Evolutionary conservation across 2,888 invertebrate genomes (phyloP).

Genomic region (Tethea ocularis): DNA sequence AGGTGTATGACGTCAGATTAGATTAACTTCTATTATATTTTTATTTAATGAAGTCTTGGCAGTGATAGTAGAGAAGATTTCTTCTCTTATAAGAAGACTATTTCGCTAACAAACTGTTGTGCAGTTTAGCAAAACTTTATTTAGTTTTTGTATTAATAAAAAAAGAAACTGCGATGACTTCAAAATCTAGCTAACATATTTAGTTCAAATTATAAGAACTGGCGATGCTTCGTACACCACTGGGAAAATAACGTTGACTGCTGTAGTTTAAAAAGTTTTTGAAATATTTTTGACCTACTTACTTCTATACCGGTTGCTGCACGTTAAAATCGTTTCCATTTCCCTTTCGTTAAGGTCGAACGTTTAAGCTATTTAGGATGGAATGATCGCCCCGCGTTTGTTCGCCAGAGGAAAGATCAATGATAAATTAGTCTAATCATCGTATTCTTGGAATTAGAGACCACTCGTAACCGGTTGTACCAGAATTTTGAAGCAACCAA

Average conservation of each 20-base stretch:
- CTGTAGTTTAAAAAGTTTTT: conserved; percentile 1
- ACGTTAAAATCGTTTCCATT: background rate
- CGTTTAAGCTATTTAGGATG: background rate
- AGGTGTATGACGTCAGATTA: background rate
- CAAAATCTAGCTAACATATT: background rate
- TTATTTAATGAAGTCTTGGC: no score
- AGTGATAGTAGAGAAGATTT: no score
- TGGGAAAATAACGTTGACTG: background rate
- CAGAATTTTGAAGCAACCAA: background rate
- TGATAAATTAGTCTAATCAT: background rate
- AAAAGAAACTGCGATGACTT: no score
- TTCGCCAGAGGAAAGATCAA: background rate
- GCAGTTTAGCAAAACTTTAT: no score
- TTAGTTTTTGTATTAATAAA: no score
- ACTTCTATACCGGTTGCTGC: background rate
- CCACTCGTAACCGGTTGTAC: background rate
- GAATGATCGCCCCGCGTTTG: background rate
- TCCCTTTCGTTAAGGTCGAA: conserved; percentile 3
- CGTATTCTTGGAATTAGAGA: background rate
- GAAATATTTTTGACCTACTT: conserved; percentile 3
- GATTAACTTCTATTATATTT: background rate
- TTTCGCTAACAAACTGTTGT: no score
- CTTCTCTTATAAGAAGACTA: no score
- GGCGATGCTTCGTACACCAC: background rate
- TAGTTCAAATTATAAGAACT: background rate